Evolutionary conservation across 2,113 vertebrate genomes (phyloP).

Genomic region (Hemiprocne comata): DNA sequence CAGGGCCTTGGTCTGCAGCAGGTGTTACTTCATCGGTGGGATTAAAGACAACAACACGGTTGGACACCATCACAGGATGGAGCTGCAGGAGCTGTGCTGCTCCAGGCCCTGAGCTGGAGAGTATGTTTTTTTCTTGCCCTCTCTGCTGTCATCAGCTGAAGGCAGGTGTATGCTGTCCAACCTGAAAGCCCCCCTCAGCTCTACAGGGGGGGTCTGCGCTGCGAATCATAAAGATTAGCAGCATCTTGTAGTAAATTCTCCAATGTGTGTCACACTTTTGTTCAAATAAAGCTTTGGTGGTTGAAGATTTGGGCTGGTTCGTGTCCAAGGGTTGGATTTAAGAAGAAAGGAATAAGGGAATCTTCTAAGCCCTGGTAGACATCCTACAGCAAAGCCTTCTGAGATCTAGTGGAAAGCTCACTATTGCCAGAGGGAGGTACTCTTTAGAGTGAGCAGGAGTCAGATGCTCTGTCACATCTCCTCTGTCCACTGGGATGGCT

Average conservation of each 20-base stretch:
- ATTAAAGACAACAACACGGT: rapidly evolving
- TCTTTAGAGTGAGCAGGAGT: not conserved
- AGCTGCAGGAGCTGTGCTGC: not conserved
- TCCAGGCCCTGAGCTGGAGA: not conserved
- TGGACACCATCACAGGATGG: not conserved
- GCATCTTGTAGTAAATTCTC: not conserved
- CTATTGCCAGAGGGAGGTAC: not conserved
- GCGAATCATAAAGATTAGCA: not conserved
- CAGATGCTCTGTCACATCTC: not conserved
- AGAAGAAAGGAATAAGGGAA: not conserved
- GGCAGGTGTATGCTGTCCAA: not conserved
- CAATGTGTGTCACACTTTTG: not conserved
- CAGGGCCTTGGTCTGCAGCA: not conserved
- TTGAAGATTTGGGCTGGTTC: not conserved
- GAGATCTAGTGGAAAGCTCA: not conserved
- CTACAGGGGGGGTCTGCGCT: not conserved
- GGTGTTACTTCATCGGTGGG: not conserved
- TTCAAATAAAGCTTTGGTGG: not conserved
- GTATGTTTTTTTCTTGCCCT: not conserved
- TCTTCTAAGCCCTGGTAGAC: not conserved
- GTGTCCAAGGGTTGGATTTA: not conserved
- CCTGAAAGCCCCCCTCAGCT: not conserved
- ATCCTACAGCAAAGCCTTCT: not conserved
- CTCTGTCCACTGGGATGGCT: not conserved
- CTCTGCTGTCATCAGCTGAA: not conserved